Evolutionary conservation across 2,113 vertebrate species (phyloP), one percentile per base, ranked within the genome.

Genomic region (Pandion haliaetus): DNA sequence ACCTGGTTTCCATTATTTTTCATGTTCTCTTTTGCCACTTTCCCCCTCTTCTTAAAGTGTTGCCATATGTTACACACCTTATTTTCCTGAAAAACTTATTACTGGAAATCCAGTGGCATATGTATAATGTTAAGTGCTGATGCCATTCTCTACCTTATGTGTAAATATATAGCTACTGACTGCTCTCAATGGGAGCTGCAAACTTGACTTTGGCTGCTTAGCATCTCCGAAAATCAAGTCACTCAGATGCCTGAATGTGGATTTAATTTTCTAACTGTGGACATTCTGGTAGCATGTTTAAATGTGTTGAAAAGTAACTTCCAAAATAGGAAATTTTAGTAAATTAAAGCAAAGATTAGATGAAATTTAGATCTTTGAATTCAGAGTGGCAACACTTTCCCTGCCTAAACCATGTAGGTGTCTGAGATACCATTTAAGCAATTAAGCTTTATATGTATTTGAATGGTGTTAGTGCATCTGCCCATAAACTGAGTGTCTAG

Each of bases 1-100:
- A 85, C 82, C 55, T 97, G 88, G 71, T 97, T 98, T 61, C 69
- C 78, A 83, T 95, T 93, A 95, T 67, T 95, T 87, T 86, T 91
- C 45, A 58, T 71, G 28, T 86, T 97, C 38, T 84, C 34, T 78
- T 88, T 81, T 92, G 50, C 24, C 67, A 59, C 13, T 88, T 94
- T 50, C 10, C 36, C 20, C 17, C 8, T 66, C n/a, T 95, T 94
- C 54, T 82, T 79, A 90, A 86, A 90, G 10, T 42, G 32, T 72
- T 97, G 9, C 73, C 78, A 55, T 86, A 84, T 91, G 63, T 65
- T 82, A 71, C 34, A 23, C 18, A 85, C 70, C 58, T 87, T 86
- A 82, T 89, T 87, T 97, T 90, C 57, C 62, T 96, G 69, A 79
- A 90, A 95, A 85, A 20, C 61, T 59, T 69, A 89, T 52, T 88